A percentile compares a stretch with the other conserved stretches of the same genome.
phyloP scores from a whole-genome alignment of 2,888 invertebrate species.

The Eledone cirrhosa region DNA sequence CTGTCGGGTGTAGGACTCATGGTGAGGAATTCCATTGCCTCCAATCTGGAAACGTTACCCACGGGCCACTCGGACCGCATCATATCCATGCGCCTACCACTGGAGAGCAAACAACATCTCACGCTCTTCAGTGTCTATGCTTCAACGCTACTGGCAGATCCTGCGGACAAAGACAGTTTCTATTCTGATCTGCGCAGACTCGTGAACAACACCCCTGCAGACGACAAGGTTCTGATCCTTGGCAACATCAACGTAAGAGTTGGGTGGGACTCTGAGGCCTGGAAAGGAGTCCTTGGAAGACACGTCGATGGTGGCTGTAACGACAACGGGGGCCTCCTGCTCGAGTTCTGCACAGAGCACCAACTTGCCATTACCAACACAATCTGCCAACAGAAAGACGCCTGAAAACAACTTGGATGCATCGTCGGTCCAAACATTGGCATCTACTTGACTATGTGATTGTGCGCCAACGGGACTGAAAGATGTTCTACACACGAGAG shows the following conservation, averaged over 20 bases:
- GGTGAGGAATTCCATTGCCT: too few species aligned
- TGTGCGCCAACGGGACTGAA: too few species aligned
- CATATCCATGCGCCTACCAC: not conserved
- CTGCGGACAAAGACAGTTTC: not conserved
- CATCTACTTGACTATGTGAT: too few species aligned
- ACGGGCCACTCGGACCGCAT: not conserved
- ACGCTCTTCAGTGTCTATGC: not conserved
- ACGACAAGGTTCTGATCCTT: too few species aligned
- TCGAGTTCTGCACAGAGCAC: constrained; percentile 7
- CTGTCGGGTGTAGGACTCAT: too few species aligned
- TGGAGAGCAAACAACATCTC: not conserved
- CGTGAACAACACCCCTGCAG: not conserved
- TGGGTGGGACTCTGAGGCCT: too few species aligned
- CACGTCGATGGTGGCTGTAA: too few species aligned
- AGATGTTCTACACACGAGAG: too few species aligned
- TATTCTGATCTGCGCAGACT: not conserved
- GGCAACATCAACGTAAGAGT: too few species aligned
- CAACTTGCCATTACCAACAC: constrained; percentile 29
- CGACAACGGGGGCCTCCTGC: too few species aligned
- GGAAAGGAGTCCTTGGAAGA: too few species aligned
- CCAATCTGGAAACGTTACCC: too few species aligned
- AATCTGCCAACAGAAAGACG: constrained; percentile 28
- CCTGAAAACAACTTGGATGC: constrained; percentile 29
- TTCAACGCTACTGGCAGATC: not conserved
- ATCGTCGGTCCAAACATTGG: not conserved